phyloP scores from a whole-genome alignment of 2,113 vertebrate genomes.

The Pantherophis guttatus region DNA sequence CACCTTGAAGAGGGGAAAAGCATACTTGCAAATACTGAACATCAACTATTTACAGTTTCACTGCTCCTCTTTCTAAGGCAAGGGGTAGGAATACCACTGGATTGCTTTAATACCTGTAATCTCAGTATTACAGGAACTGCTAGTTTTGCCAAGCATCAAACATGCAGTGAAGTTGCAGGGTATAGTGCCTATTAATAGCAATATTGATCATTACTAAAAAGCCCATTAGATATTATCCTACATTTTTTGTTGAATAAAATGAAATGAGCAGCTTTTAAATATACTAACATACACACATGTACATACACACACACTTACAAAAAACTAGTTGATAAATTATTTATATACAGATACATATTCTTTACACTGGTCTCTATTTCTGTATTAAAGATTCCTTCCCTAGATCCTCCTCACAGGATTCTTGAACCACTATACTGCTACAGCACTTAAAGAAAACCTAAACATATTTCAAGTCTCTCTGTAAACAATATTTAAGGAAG shows the following conservation, averaged over 20 bases:
- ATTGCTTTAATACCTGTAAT: constrained; percentile 73
- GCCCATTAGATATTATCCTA: constrained; percentile 76
- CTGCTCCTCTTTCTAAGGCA: constrained; percentile 77
- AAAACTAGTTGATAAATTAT: constrained; percentile 81
- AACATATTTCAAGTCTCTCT: constrained; percentile 70
- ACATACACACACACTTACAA: constrained; percentile 73
- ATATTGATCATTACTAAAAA: constrained; percentile 82
- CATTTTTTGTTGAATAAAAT: constrained; percentile 76
- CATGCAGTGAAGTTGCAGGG: constrained; percentile 87
- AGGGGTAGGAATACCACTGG: constrained; percentile 77
- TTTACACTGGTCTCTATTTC: constrained; percentile 83
- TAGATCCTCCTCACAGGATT: constrained; percentile 69
- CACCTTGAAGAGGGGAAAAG: constrained; percentile 69
- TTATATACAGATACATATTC: constrained; percentile 95
- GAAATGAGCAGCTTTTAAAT: constrained; percentile 83
- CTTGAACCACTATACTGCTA: constrained; percentile 72
- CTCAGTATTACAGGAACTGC: constrained; percentile 71
- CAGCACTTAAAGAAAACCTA: constrained; percentile 69
- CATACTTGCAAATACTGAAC: constrained; percentile 89
- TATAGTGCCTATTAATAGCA: constrained; percentile 88
- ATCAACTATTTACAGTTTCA: constrained; percentile 92
- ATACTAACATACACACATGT: constrained; percentile 78
- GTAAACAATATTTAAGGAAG: constrained; percentile 82
- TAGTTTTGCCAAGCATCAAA: constrained; percentile 84
- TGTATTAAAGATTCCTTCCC: constrained; percentile 56